Conservation (phyloP, 2,113 vertebrate species). For the Lophius piscatorius region DNA sequence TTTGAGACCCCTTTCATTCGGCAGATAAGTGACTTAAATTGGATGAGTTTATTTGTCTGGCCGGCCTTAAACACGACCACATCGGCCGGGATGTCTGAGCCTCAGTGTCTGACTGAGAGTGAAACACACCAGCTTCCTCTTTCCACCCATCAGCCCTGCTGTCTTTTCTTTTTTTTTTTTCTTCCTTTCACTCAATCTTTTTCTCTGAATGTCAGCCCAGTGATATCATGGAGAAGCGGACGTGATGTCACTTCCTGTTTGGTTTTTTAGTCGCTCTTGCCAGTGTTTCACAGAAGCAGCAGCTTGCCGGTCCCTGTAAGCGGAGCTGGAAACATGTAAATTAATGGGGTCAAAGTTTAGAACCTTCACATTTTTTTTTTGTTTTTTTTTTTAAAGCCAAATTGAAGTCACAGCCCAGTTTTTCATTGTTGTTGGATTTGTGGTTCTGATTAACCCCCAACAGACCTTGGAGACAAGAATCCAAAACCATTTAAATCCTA, state of each 20-base stretch:
- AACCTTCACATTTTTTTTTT: constrained; percentile 34
- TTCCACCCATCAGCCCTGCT: constrained; percentile 72
- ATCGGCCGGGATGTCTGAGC: constrained; percentile 65
- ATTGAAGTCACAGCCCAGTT: constrained; percentile 6
- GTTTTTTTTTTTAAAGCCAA: constrained; percentile 34
- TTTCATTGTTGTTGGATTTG: constrained; percentile 12
- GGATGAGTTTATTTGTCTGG: constrained; percentile 73
- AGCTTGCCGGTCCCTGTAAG: constrained; percentile 72
- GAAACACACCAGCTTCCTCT: constrained; percentile 79
- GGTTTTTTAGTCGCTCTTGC: constrained; percentile 53
- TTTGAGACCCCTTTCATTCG: constrained; percentile 36
- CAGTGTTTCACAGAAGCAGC: constrained; percentile 52
- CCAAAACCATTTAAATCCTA: no score
- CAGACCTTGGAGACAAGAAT: no score
- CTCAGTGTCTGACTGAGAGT: constrained; percentile 63
- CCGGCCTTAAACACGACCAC: constrained; percentile 72
- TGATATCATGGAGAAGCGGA: constrained; percentile 83
- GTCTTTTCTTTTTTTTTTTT: constrained; percentile 52
- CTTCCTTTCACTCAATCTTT: constrained; percentile 60
- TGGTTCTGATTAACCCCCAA: no score
- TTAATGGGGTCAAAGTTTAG: constrained; percentile 63
- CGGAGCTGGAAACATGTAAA: constrained; percentile 76
- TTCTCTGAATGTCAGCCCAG: constrained; percentile 33
- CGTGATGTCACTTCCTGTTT: constrained; percentile 83
- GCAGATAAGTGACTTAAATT: constrained; percentile 70